These are phyloP conservation scores for Poecilia latipinna DNA, from an alignment of 2,113 vertebrate species.

Conservation along the genomic window DNA sequence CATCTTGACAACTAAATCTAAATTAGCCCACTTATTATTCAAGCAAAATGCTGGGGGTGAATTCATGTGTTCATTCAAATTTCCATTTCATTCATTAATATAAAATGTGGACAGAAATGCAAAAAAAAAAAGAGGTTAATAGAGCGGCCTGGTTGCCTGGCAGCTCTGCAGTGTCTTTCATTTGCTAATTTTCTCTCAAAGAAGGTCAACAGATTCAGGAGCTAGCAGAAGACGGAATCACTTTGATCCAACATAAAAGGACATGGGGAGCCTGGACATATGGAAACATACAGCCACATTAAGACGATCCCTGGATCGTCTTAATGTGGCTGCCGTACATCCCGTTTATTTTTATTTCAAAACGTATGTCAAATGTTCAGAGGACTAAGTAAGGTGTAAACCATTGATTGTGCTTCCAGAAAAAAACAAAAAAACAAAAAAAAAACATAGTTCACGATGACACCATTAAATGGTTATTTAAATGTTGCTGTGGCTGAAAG, in stretches of 20 bases:
- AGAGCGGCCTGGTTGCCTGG: slow-evolving; percentile 46
- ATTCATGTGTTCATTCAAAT: background rate
- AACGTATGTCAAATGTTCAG: background rate
- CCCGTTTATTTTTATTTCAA: background rate
- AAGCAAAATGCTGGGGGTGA: background rate
- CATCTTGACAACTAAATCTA: background rate
- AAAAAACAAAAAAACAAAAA: background rate
- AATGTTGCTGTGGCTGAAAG: background rate
- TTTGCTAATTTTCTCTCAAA: slow-evolving; percentile 61
- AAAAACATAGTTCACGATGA: background rate
- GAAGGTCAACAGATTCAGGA: slow-evolving; percentile 34
- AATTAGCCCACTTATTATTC: background rate
- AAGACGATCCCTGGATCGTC: background rate
- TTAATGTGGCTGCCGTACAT: background rate
- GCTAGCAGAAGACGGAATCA: background rate
- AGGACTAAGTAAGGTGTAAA: background rate
- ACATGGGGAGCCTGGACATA: slow-evolving; percentile 7
- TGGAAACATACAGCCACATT: background rate
- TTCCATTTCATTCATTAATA: slow-evolving; percentile 19
- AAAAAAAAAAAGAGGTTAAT: slow-evolving; percentile 35
- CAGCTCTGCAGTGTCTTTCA: slow-evolving; percentile 47
- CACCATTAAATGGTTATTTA: background rate
- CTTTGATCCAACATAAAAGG: slow-evolving; percentile 20
- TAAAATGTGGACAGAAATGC: slow-evolving; percentile 18
- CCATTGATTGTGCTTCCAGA: background rate